Evolutionary conservation across 2,888 invertebrate genomes (phyloP).

Genomic region (Lysandra coridon): DNA sequence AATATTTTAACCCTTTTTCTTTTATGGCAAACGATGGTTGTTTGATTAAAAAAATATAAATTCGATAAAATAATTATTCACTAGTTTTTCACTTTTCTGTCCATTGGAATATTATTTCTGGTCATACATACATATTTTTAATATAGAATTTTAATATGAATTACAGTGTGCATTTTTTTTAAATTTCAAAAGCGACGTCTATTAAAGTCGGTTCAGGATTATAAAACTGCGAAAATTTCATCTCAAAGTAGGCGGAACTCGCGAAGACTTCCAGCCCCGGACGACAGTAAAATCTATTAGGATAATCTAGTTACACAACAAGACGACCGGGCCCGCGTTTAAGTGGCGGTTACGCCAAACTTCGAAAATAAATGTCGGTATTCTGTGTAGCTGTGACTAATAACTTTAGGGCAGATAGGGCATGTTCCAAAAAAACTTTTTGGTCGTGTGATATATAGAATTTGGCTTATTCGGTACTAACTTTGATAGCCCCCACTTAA

Average conservation of each 20-base stretch:
- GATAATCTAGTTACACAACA: constrained; percentile 51
- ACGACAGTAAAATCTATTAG: constrained; percentile 50
- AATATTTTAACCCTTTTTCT: background rate
- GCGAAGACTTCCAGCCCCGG: constrained; percentile 35
- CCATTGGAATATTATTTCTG: too few relatives aligned
- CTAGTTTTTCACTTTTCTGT: too few relatives aligned
- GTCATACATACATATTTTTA: too few relatives aligned
- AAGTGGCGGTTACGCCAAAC: constrained; percentile 63
- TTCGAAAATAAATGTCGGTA: constrained; percentile 67
- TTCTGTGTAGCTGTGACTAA: constrained; percentile 65
- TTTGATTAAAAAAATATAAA: too few relatives aligned
- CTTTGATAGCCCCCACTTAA: background rate
- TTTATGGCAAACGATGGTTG: background rate
- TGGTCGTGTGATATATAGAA: constrained; percentile 26
- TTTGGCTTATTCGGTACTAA: background rate
- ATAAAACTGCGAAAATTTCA: constrained; percentile 20
- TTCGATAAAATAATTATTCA: too few relatives aligned
- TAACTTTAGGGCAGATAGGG: constrained; percentile 61
- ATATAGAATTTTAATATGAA: too few relatives aligned
- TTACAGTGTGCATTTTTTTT: background rate
- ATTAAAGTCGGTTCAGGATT: background rate
- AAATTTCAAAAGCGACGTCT: background rate
- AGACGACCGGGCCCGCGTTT: constrained; percentile 56
- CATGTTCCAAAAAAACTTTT: constrained; percentile 28
- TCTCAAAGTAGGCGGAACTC: constrained; percentile 23